Percentiles rank a stretch among this genome's conserved stretches.
Conservation (phyloP, 2,113 vertebrate genomes). For the Amphiprion ocellaris region DNA sequence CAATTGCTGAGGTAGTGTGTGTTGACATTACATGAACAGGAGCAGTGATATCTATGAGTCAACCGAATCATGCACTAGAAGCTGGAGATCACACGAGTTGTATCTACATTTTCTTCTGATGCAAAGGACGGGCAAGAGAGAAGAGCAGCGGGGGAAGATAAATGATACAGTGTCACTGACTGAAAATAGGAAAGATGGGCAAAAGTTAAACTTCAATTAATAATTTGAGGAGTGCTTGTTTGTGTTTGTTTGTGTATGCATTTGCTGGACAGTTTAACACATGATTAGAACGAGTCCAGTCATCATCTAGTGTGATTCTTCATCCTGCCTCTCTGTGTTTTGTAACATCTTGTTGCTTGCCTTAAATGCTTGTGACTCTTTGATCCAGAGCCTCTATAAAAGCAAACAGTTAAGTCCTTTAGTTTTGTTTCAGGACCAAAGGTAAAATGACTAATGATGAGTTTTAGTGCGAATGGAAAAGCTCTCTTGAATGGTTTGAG, state of each 20-base stretch:
- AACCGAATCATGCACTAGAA: slow-evolving; percentile 31
- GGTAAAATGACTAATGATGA: too few relatives aligned
- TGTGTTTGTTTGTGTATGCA: too few relatives aligned
- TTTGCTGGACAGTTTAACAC: too few relatives aligned
- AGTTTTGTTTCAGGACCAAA: too few relatives aligned
- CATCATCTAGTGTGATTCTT: too few relatives aligned
- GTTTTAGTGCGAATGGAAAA: background rate
- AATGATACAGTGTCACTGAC: background rate
- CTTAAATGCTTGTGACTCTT: background rate
- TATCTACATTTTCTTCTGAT: slow-evolving; percentile 48
- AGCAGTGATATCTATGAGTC: slow-evolving; percentile 25
- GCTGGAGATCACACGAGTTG: slow-evolving; percentile 49
- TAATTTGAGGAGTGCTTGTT: too few relatives aligned
- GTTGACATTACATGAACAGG: slow-evolving; percentile 31
- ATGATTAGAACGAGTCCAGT: too few relatives aligned
- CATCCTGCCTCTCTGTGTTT: background rate
- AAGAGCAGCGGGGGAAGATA: background rate
- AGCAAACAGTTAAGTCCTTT: too few relatives aligned
- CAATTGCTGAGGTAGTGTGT: slow-evolving; percentile 27
- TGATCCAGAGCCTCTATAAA: too few relatives aligned
- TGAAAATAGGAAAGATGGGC: background rate
- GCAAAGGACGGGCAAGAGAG: slow-evolving; percentile 2
- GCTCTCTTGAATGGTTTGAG: background rate
- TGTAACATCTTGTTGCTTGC: background rate
- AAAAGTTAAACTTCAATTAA: background rate